Evolutionary conservation across 2,113 vertebrate species (phyloP), one percentile per base, ranked within the genome.

Genomic region (Formicarius rufipectus): DNA sequence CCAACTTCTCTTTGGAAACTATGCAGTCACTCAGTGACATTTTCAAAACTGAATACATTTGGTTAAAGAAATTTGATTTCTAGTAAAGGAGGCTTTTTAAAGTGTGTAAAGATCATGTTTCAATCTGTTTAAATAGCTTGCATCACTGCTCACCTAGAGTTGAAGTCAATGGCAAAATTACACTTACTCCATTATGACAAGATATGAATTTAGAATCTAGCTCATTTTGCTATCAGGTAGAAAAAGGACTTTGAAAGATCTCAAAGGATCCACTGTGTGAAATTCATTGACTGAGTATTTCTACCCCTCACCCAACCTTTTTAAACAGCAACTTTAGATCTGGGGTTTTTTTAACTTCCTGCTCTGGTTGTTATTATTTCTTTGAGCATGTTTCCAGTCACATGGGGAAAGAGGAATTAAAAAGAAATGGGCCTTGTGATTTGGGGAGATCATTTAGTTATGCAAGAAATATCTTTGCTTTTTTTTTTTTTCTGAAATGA

Each of bases 381-480:
- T 63, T 86, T 52, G 13, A 55, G 24, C 8, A 9, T 62, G 12
- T 80, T 84, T 67, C 63, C 27, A 92, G 20, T 68, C 78, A n/a
- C 18, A 11, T 21, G 8, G 7, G 12, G 3, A 66, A 63, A 77
- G 14, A 11, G 14, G 27, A 63, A 63, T 30, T 12, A 69, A 68
- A 91, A 88, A 68, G 30, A n/a, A 82, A 60, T 25, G 14, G 75
- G 84, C 33, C 30, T 72, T 60, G 22, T 84, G 52, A 96, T 94
- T 82, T 92, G n/a, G 35, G 91, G 84, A 96, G 89, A 47, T 58
- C 7, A 73, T 63, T 95, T 75, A 92, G 23, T 84, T 90, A 55
- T 22, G 13, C 79, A 71, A 80, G 78, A 94, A 96, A 93, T 16
- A 89, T 14, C 19, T 81, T 84, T 67, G 24, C 3, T 86, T 18